Percentiles rank a stretch among this genome's conserved stretches.
These are phyloP conservation scores for Therioaphis trifolii DNA, from an alignment of 2,888 invertebrate genomes.

Conservation along the genomic window DNA sequence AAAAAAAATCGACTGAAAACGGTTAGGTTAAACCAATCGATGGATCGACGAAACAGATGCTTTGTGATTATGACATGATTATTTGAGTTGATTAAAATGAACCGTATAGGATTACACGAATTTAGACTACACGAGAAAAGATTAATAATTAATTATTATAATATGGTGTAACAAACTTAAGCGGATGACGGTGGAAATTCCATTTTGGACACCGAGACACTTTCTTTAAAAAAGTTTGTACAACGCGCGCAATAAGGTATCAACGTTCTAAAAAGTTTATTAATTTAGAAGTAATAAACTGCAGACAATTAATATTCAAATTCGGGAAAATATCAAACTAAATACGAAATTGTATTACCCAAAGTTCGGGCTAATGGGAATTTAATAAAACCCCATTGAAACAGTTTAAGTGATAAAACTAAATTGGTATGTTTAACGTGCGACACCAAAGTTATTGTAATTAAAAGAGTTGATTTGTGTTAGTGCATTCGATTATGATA, in stretches of 20 bases:
- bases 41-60: no score
- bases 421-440: no score
- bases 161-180: not conserved
- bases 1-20: no score
- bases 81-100: not conserved
- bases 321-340: constrained; percentile 1
- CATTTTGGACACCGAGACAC: not conserved
- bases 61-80: no score
- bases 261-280: not conserved
- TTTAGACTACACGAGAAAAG: not conserved
- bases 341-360: not conserved
- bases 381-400: not conserved
- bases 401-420: no score
- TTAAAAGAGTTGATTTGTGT: no score
- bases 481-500: no score
- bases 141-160: not conserved
- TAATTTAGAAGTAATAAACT: not conserved
- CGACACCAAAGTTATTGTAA: no score
- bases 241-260: not conserved
- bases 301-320: not conserved
- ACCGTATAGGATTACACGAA: not conserved
- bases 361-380: not conserved
- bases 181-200: not conserved
- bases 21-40: no score
- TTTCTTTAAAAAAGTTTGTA: not conserved